Evolutionary conservation across 2,888 invertebrate species (phyloP).

Genomic region (Smittia aterrima): DNA sequence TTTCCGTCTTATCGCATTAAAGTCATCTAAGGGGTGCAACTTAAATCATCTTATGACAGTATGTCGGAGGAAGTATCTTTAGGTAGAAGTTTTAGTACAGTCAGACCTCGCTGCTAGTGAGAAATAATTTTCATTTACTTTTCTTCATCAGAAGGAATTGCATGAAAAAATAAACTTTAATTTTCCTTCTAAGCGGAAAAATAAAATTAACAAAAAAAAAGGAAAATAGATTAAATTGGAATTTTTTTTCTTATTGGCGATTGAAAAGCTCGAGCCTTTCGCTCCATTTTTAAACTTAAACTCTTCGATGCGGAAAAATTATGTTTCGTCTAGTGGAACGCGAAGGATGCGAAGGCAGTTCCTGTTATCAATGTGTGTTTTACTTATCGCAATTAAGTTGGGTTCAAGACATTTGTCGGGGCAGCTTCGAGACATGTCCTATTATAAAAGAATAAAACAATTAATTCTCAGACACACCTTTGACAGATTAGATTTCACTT

Average conservation of each 20-base stretch:
- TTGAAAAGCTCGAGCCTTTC: not conserved
- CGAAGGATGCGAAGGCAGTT: constrained; percentile 8
- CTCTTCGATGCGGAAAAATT: constrained; percentile 17
- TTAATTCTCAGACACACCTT: too few species aligned
- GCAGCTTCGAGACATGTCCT: not conserved
- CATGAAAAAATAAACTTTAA: not conserved
- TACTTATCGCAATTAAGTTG: constrained; percentile 28
- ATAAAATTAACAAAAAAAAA: not conserved
- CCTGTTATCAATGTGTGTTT: constrained; percentile 4
- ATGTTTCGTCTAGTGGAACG: not conserved
- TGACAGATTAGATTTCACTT: not conserved
- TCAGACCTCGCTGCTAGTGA: constrained; percentile 9
- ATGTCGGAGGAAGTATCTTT: not conserved
- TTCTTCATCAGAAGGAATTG: not conserved
- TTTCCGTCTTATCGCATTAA: not conserved
- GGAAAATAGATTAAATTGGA: constrained; percentile 11
- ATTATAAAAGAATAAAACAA: not conserved
- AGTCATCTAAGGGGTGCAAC: not conserved
- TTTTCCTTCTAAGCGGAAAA: not conserved
- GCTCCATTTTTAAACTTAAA: not conserved
- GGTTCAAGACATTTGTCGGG: not conserved
- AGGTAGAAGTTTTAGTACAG: not conserved
- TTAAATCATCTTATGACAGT: not conserved
- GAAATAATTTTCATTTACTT: not conserved
- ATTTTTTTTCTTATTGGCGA: not conserved